A percentile compares a stretch with the other conserved stretches of the same genome.
Conservation (phyloP, 2,113 vertebrate species). For the Caretta caretta region DNA sequence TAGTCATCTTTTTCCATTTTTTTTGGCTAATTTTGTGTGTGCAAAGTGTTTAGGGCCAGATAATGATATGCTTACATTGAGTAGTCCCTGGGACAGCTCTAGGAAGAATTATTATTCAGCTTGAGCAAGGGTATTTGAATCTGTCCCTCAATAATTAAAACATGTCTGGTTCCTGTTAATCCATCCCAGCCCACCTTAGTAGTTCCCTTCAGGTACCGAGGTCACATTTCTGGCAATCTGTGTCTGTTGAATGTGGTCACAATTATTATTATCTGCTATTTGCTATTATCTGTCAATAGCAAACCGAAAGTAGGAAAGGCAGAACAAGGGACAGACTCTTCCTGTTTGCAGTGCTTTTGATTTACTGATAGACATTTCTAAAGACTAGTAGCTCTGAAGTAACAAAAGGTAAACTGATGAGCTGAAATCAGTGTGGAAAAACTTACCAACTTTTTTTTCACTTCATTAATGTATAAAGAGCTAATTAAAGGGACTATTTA, state of each 20-base stretch:
- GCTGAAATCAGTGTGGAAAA: background rate
- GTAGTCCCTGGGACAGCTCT: background rate
- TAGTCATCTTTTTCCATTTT: background rate
- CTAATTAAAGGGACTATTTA: background rate
- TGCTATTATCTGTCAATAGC: background rate
- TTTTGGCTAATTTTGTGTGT: background rate
- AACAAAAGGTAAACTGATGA: background rate
- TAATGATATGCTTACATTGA: background rate
- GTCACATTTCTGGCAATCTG: background rate
- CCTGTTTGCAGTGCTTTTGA: background rate
- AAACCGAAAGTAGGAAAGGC: background rate
- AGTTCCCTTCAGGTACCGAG: background rate
- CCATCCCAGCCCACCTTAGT: background rate
- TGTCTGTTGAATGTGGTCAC: background rate
- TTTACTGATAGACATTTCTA: background rate
- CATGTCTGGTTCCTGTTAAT: background rate
- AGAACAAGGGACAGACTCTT: background rate
- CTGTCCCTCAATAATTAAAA: background rate
- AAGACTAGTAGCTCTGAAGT: background rate
- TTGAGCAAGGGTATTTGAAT: background rate
- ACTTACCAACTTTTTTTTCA: background rate
- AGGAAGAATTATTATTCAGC: background rate
- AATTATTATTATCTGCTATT: background rate
- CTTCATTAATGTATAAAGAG: background rate
- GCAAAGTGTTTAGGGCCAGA: background rate